Evolutionary conservation across 2,888 invertebrate species (phyloP).

Genomic region (Pollenia griseotomentosa): DNA sequence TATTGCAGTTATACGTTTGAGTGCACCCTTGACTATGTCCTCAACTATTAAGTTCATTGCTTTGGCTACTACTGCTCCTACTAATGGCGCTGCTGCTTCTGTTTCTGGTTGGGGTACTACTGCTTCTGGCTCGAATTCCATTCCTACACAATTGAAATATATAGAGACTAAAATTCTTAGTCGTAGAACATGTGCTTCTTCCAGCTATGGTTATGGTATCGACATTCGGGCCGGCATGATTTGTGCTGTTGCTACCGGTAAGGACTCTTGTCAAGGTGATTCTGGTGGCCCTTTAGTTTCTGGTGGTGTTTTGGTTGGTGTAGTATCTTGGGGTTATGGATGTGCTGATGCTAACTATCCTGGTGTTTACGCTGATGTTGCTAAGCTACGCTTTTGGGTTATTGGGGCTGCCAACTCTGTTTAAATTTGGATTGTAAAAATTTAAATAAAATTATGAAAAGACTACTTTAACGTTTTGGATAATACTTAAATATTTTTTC

Average conservation of each 20-base stretch:
- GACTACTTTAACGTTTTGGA: no score
- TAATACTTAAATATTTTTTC: no score
- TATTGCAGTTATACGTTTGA: conserved; percentile 86
- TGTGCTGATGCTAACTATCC: conserved; percentile 78
- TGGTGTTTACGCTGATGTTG: conserved; percentile 79
- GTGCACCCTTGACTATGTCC: conserved; percentile 83
- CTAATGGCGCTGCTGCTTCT: conserved; percentile 55
- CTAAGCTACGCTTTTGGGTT: conserved; percentile 76
- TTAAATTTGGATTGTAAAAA: conserved; percentile 28
- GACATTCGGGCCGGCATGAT: conserved; percentile 77
- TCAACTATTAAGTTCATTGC: conserved; percentile 82
- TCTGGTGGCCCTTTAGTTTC: conserved; percentile 81
- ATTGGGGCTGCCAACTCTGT: conserved; percentile 38
- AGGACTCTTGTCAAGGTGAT: conserved; percentile 81
- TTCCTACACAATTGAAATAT: conserved; percentile 78
- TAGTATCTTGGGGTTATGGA: conserved; percentile 80
- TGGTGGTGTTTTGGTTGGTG: conserved; percentile 76
- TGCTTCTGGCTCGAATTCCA: not conserved
- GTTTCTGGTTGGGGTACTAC: conserved; percentile 76
- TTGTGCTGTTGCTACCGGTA: conserved; percentile 76
- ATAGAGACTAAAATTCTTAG: conserved; percentile 83
- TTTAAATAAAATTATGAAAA: no score
- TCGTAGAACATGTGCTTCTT: conserved; percentile 82
- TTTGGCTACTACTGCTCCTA: conserved; percentile 79
- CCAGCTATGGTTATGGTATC: conserved; percentile 82